Base-by-base conservation (phyloP, 2,888 invertebrate species). In the Sarcophaga rosellei region DNA sequence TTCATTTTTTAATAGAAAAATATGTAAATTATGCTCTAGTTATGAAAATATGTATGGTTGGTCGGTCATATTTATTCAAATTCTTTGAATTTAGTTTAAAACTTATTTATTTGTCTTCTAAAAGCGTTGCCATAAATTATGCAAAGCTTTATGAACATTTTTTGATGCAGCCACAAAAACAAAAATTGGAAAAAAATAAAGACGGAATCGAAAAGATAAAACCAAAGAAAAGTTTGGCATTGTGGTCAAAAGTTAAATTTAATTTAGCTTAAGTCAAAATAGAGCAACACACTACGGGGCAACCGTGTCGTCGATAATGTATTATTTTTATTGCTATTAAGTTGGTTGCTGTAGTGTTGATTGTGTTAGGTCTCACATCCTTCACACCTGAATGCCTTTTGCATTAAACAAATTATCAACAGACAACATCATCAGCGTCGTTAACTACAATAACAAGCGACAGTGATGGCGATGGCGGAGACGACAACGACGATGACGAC, bases 361-460 rank as follows among this genome's bases (percentile, higher is more conserved):
- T 35, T 35, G 35, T 35, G 35, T 35, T 35, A 35, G 35, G 63
- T 70, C 59, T 86, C 89, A 89, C 90, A 92, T 91, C 92, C 92
- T 92, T 92, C 92, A 92, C 92, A 93, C 90, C 91, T 92, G 90
- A 91, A 82, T 92, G 92, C 89, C 74, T 79, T 82, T 87, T 90
- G 85, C 91, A 91, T 86, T 84, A 70, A 86, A 70, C 65, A 81
- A 86, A 91, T 91, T 91, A 81, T 91, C 88, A 89, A 89, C 90
- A 90, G 89, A 35, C 88, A 86, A 76, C 73, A 70, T 73, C 70
- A 76, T 47, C 79, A 81, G 63, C 59, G 45, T 45, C 61, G 25
- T 57, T 35, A 35, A 35, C 35, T 35, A 35, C 35, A 35, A 35
- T 35, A 35, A 35, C 10, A 35, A 35, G 0, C 8, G 35, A 35